Evolutionary conservation across 2,797 vertebrate species (phyloP).

Genomic region (Emys orbicularis): DNA sequence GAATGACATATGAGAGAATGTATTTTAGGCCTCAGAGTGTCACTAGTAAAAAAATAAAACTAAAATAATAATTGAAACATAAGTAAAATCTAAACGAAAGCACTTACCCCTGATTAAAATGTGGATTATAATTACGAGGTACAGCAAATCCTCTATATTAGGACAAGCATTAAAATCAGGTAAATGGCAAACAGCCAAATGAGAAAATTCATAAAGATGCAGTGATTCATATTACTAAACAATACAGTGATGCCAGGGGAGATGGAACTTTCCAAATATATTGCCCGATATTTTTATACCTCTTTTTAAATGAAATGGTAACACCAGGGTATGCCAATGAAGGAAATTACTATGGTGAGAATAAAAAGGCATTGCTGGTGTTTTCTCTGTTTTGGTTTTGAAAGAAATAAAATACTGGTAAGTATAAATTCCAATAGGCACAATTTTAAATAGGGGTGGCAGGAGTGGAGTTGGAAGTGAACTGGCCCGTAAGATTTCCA

Average conservation of each 20-base stretch:
- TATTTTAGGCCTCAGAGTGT: background rate
- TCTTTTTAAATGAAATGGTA: background rate
- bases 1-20: background rate
- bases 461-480: background rate
- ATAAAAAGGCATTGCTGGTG: background rate
- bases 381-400: background rate
- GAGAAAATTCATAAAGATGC: background rate
- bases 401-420: background rate
- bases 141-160: background rate
- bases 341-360: background rate
- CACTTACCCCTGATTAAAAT: background rate
- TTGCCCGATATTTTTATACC: background rate
- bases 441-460: background rate
- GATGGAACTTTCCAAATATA: background rate
- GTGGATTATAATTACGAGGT: background rate
- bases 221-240: background rate
- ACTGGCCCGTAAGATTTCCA: background rate
- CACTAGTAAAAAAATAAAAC: background rate
- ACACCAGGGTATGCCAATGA: background rate
- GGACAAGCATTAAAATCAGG: background rate
- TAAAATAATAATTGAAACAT: background rate
- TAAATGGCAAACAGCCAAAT: background rate
- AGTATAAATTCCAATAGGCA: background rate
- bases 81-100: background rate
- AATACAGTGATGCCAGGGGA: too few relatives aligned